Evolutionary conservation across 92 coral and sea anemone genomes (phyloP).

Genomic region (Palythoa grandis): DNA sequence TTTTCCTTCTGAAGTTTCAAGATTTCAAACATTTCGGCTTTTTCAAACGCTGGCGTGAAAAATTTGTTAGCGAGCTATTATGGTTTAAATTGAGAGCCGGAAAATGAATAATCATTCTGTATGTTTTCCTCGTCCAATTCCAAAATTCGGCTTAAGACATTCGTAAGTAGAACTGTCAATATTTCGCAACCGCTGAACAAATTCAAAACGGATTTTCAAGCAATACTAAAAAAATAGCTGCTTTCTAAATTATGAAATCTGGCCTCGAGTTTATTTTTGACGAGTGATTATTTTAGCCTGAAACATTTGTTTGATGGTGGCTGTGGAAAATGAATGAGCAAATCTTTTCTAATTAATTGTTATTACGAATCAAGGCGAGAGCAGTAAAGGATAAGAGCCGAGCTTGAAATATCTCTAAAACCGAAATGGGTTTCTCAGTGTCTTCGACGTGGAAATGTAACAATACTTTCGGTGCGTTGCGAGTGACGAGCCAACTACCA

Average conservation of each 20-base stretch:
- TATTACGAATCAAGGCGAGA: not conserved
- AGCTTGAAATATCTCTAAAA: not conserved
- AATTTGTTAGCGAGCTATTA: not conserved
- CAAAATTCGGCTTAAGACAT: not conserved
- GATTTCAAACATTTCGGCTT: not conserved
- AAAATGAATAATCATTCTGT: not conserved
- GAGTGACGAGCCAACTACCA: not conserved
- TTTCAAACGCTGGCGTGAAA: not conserved
- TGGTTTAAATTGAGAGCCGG: not conserved
- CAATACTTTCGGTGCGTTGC: not conserved
- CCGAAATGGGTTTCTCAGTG: not conserved
- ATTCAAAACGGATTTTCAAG: not conserved
- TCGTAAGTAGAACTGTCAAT: not conserved
- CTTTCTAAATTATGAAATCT: not conserved
- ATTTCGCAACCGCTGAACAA: conserved; percentile 1
- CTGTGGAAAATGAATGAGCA: not conserved
- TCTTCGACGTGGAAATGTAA: not conserved
- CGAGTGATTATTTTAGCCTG: not conserved
- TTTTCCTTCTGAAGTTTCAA: not conserved
- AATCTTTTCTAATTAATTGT: not conserved
- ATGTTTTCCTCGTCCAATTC: not conserved
- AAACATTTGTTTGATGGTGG: not conserved
- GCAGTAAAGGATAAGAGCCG: not conserved
- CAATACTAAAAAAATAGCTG: not conserved
- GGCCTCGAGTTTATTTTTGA: not conserved